These are phyloP conservation scores for Agrilus mali DNA, from an alignment of 2,888 invertebrate species.

Conservation along the genomic window DNA sequence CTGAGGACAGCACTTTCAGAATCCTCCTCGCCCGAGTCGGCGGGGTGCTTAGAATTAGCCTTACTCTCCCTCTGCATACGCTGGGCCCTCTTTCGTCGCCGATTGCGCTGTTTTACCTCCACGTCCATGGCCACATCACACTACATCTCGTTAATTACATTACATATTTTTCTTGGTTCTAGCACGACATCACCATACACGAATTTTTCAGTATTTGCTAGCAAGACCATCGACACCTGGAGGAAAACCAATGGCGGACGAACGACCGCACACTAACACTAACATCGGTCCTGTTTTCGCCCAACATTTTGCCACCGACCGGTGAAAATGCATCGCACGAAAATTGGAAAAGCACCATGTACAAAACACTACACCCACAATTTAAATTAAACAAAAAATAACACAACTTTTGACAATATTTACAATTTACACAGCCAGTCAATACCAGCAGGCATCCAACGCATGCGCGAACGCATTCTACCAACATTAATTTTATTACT, in stretches of 20 bases:
- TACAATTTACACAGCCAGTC: slow-evolving; percentile 55
- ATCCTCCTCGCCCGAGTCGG: slow-evolving; percentile 68
- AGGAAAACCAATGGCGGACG: slow-evolving; percentile 60
- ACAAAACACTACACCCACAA: slow-evolving; percentile 28
- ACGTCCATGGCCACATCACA: slow-evolving; percentile 51
- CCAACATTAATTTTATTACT: too few species aligned
- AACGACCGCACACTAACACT: slow-evolving; percentile 61
- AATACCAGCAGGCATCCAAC: slow-evolving; percentile 37
- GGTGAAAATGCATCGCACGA: slow-evolving; percentile 4
- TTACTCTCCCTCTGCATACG: slow-evolving; percentile 44
- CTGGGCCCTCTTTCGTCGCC: slow-evolving; percentile 82
- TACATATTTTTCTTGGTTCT: slow-evolving; percentile 28
- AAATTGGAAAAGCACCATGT: slow-evolving; percentile 15
- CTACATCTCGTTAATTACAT: too few species aligned
- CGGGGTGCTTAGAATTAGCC: slow-evolving; percentile 38
- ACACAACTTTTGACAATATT: slow-evolving; percentile 47
- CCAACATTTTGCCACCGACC: slow-evolving; percentile 5
- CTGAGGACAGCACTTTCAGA: slow-evolving; percentile 52
- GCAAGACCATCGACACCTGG: slow-evolving; percentile 44
- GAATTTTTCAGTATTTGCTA: slow-evolving; percentile 36
- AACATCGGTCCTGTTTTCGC: slow-evolving; percentile 18
- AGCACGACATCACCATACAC: slow-evolving; percentile 35
- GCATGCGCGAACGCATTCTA: too few species aligned
- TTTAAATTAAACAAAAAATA: slow-evolving; percentile 41
- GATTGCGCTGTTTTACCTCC: slow-evolving; percentile 76